These are phyloP conservation scores for Drosophila subsilvestris DNA, from an alignment of 2,888 invertebrate genomes.

Conservation along the genomic window DNA sequence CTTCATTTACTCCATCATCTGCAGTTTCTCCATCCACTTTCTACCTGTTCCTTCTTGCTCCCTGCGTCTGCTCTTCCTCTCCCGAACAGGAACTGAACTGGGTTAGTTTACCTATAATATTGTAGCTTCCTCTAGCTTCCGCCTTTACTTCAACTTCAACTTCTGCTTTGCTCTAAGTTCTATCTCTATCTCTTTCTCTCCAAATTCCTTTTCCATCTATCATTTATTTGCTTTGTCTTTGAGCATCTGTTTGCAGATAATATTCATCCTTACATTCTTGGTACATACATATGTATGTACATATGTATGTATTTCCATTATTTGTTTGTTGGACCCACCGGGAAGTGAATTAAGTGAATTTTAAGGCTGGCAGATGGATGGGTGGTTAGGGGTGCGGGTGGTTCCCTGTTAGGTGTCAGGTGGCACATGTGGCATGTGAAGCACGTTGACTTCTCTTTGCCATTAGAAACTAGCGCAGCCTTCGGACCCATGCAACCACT, in stretches of 20 bases:
- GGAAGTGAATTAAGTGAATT: conserved; percentile 14
- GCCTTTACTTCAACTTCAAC: conserved; percentile 36
- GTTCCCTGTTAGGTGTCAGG: background rate
- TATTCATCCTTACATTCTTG: background rate
- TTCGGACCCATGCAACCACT: conserved; percentile 73
- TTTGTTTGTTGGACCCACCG: background rate
- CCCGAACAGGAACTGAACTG: conserved; percentile 49
- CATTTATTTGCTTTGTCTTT: background rate
- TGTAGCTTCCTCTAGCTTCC: conserved; percentile 44
- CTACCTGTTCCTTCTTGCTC: background rate
- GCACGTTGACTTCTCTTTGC: conserved; percentile 65
- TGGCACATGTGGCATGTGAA: conserved; percentile 37
- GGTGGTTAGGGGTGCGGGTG: no score
- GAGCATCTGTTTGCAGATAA: background rate
- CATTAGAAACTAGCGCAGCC: conserved; percentile 66
- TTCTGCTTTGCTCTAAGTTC: conserved; percentile 16
- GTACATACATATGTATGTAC: no score
- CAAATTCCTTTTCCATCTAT: background rate
- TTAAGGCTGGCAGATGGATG: background rate
- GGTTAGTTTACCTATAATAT: conserved; percentile 59
- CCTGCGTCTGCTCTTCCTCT: background rate
- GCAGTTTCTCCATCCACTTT: background rate
- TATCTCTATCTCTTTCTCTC: no score
- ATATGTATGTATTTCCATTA: no score
- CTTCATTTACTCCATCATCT: conserved; percentile 3